phyloP scores from a whole-genome alignment of 2,113 vertebrate species.

The Vombatus ursinus region DNA sequence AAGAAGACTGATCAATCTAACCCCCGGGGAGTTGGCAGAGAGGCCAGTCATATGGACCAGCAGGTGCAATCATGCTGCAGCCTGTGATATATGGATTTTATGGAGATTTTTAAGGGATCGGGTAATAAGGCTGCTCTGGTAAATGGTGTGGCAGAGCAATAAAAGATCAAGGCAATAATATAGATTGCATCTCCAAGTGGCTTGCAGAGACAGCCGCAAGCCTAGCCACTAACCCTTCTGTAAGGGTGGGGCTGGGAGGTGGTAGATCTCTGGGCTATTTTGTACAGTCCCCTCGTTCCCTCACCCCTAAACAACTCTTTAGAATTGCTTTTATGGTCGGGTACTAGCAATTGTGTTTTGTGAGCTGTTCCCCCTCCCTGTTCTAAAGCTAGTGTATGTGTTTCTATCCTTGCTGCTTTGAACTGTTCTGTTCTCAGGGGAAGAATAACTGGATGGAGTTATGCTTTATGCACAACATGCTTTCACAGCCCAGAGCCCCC shows the following conservation, averaged over 20 bases:
- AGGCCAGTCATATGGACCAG: not conserved
- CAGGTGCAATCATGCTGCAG: not conserved
- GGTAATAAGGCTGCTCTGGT: slow-evolving; percentile 54
- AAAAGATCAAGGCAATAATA: slow-evolving; percentile 33
- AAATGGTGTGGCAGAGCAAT: slow-evolving; percentile 42
- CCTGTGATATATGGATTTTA: slow-evolving; percentile 54
- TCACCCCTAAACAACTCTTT: not conserved
- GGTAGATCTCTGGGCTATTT: not conserved
- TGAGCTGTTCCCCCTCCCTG: not conserved
- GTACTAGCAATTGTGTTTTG: not conserved
- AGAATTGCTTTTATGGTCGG: not conserved
- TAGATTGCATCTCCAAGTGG: slow-evolving; percentile 39
- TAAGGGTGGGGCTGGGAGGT: not conserved
- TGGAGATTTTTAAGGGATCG: slow-evolving; percentile 52
- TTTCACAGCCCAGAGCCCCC: not conserved
- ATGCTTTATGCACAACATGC: not conserved
- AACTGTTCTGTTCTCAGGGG: not conserved
- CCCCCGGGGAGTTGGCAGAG: not conserved
- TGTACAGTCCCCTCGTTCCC: not conserved
- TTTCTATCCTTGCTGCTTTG: not conserved
- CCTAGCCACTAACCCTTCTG: not conserved
- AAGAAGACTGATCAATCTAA: not conserved
- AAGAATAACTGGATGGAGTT: not conserved
- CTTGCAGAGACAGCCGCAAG: not conserved
- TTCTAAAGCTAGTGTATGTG: not conserved